Conservation (phyloP, 2,113 vertebrate species). For the Carlito syrichta region DNA sequence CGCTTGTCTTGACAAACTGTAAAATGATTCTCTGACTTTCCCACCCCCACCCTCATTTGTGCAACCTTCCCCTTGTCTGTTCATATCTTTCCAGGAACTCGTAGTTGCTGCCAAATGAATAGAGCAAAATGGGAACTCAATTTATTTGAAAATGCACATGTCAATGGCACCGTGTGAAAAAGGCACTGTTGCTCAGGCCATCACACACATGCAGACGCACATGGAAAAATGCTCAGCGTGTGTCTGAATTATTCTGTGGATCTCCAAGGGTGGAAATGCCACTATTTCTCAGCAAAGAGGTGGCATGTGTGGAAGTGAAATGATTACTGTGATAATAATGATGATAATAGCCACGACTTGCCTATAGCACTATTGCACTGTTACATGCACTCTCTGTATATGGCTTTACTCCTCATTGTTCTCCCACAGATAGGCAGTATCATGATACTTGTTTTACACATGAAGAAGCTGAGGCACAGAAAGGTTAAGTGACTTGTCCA, state of each 20-base stretch:
- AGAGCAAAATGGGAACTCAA: slow-evolving; percentile 24
- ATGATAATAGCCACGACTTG: neutral
- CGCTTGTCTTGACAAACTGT: slow-evolving; percentile 53
- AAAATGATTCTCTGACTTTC: slow-evolving; percentile 62
- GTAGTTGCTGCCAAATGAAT: slow-evolving; percentile 37
- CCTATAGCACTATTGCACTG: neutral
- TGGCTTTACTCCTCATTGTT: too few species aligned
- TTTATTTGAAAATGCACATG: slow-evolving; percentile 48
- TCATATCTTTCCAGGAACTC: slow-evolving; percentile 45
- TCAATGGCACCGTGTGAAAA: slow-evolving; percentile 41
- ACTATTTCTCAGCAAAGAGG: neutral
- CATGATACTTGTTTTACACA: neutral
- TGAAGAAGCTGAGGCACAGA: neutral
- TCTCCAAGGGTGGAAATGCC: neutral
- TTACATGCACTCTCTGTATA: neutral
- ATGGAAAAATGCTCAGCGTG: neutral
- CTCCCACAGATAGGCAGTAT: neutral
- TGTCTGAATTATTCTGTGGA: neutral
- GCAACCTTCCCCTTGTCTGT: slow-evolving; percentile 12
- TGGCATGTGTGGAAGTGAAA: neutral
- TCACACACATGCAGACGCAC: neutral
- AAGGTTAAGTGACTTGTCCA: neutral
- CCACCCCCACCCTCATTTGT: neutral
- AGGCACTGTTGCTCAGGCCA: neutral
- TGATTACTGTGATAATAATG: neutral